Conservation (phyloP, 2,797 vertebrate species). For the Picus viridis region DNA sequence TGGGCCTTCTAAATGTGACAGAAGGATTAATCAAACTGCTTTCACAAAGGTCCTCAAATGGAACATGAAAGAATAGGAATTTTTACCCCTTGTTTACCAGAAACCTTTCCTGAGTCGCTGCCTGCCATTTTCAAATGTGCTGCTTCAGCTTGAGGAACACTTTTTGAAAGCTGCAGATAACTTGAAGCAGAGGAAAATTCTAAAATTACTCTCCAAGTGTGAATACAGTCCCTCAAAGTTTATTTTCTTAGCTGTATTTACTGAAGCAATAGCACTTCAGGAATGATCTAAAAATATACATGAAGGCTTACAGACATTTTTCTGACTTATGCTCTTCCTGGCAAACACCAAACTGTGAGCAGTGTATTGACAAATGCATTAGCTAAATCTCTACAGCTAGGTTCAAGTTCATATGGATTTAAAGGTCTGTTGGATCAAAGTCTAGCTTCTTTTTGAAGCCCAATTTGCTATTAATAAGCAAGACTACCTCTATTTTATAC, state of each 20-base stretch:
- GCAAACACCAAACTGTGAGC: background rate
- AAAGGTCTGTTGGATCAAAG: background rate
- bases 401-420: background rate
- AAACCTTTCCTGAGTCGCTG: background rate
- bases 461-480: background rate
- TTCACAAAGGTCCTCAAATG: background rate
- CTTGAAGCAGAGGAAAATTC: slow-evolving; percentile 4
- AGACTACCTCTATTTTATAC: background rate
- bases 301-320: slow-evolving; percentile 12
- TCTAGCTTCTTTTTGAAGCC: background rate
- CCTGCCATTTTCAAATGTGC: background rate
- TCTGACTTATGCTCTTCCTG: background rate
- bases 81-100: background rate
- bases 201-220: background rate
- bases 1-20: background rate
- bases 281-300: background rate
- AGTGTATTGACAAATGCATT: background rate
- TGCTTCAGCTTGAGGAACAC: background rate
- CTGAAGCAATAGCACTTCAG: background rate
- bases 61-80: background rate
- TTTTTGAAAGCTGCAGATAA: background rate
- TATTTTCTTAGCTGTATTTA: slow-evolving; percentile 35
- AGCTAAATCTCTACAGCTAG: background rate
- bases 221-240: background rate
- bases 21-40: background rate